Conservation (phyloP, 2,113 vertebrate species). For the Channa argus region DNA sequence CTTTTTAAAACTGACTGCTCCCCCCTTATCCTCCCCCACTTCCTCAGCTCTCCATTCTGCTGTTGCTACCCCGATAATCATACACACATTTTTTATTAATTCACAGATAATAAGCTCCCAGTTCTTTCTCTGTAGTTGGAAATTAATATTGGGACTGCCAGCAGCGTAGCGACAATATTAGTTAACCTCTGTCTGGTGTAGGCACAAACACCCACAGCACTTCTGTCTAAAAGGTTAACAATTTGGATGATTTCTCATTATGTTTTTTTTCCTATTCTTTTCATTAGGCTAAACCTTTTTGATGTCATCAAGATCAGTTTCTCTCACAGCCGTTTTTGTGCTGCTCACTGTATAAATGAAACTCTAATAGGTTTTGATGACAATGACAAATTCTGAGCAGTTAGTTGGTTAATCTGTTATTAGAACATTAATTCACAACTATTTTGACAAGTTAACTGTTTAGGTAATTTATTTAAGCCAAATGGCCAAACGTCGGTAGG, state of each 20-base stretch:
- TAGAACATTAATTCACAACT: background rate
- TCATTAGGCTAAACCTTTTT: conserved; percentile 36
- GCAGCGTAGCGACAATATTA: conserved; percentile 48
- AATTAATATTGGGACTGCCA: conserved; percentile 66
- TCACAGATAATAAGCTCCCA: conserved; percentile 71
- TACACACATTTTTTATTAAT: conserved; percentile 72
- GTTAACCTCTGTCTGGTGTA: conserved; percentile 62
- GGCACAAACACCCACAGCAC: conserved; percentile 43
- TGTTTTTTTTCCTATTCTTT: conserved; percentile 24
- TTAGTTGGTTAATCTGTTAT: background rate
- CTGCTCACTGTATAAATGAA: background rate
- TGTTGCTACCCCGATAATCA: conserved; percentile 62
- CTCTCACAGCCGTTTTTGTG: conserved; percentile 2
- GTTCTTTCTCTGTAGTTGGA: conserved; percentile 65
- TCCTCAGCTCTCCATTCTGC: conserved; percentile 48
- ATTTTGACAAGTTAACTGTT: background rate
- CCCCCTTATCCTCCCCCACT: conserved; percentile 36
- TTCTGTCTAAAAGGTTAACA: conserved; percentile 52
- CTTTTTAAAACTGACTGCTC: conserved; percentile 73
- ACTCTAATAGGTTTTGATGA: background rate
- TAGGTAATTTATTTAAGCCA: no score
- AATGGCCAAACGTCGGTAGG: background rate
- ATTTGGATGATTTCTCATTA: conserved; percentile 40
- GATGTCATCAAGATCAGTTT: conserved; percentile 27
- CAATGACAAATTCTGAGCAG: background rate